These are phyloP conservation scores for Etheostoma cragini DNA, from an alignment of 2,113 vertebrate genomes.

Conservation along the genomic window DNA sequence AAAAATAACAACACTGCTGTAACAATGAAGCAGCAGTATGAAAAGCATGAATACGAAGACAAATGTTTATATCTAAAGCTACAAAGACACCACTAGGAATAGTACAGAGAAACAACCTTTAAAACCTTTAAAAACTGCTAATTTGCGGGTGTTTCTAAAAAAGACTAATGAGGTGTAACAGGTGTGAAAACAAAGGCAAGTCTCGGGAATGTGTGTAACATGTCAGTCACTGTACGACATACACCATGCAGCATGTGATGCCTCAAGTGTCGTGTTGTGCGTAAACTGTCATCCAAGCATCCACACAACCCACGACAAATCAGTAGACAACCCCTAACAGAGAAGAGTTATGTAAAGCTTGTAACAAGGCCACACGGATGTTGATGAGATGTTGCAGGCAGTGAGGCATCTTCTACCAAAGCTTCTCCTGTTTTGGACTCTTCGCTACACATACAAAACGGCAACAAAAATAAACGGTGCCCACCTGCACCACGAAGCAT, in stretches of 20 bases:
- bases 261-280: slow-evolving; percentile 19
- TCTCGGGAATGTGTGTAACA: background rate
- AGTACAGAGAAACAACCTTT: background rate
- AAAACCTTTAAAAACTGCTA: background rate
- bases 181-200: slow-evolving; percentile 3
- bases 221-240: background rate
- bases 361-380: slow-evolving; percentile 29
- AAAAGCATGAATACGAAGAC: background rate
- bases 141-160: background rate
- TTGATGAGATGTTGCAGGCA: slow-evolving; percentile 42
- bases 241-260: slow-evolving; percentile 7
- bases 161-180: background rate
- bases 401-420: slow-evolving; percentile 15
- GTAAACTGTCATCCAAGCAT: slow-evolving; percentile 55
- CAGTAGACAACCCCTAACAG: slow-evolving; percentile 48
- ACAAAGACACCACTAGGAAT: background rate
- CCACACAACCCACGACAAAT: slow-evolving; percentile 34
- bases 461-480: too few species aligned
- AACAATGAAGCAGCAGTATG: background rate
- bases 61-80: background rate
- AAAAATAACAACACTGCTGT: background rate
- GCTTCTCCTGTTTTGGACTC: slow-evolving; percentile 12
- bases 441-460: slow-evolving; percentile 10
- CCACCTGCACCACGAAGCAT: too few species aligned
- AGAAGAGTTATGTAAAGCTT: slow-evolving; percentile 24